Evolutionary conservation across 2,888 invertebrate species (phyloP).

Genomic region (Lutraria lutraria): DNA sequence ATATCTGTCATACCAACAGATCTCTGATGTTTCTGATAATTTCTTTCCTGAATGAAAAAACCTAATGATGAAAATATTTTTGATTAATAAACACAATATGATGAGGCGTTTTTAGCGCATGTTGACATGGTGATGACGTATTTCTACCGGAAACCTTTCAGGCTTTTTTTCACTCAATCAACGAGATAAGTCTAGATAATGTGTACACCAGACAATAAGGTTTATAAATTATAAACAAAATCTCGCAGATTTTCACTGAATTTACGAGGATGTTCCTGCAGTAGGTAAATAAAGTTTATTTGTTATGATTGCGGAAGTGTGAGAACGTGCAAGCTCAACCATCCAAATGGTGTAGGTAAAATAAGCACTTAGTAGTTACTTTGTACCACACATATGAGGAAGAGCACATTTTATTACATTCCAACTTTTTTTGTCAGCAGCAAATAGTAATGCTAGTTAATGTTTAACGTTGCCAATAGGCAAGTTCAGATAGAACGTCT

Average conservation of each 20-base stretch:
- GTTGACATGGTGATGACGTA: slow-evolving; percentile 1
- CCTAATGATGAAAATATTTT: not conserved
- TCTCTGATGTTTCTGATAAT: slow-evolving; percentile 2
- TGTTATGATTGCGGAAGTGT: not conserved
- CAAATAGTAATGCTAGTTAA: no score
- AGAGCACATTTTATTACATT: no score
- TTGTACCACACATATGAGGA: no score
- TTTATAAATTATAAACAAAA: not conserved
- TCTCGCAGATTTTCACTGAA: not conserved
- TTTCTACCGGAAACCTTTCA: not conserved
- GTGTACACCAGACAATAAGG: not conserved
- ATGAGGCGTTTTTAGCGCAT: not conserved
- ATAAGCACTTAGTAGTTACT: no score
- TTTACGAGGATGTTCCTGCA: not conserved
- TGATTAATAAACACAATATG: not conserved
- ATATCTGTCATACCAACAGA: not conserved
- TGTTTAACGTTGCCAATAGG: no score
- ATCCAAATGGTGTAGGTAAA: not conserved
- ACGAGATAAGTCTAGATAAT: not conserved
- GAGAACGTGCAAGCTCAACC: not conserved
- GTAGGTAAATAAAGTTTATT: slow-evolving; percentile 11
- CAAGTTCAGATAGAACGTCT: no score
- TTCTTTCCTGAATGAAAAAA: not conserved
- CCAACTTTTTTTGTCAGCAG: no score
- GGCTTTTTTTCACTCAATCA: not conserved